Evolutionary conservation across 2,797 vertebrate genomes (phyloP), one percentile per base, ranked within the genome.

Genomic region (Muscicapa comitata): DNA sequence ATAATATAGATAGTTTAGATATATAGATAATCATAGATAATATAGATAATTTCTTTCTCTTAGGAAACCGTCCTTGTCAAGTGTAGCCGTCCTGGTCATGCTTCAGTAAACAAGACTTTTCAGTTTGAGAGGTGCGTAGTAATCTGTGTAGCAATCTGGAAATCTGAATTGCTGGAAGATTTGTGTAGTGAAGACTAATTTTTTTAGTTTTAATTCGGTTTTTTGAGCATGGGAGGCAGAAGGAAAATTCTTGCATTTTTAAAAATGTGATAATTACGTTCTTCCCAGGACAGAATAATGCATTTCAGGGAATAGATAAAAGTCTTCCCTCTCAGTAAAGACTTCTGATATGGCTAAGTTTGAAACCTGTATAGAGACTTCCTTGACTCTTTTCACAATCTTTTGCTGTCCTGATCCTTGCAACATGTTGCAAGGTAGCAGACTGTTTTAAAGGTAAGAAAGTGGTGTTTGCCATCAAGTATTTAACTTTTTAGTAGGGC

Each of bases 41-140:
- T 35, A 35, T 10, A 35, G 35, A 35, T 35, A 35, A 25, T 84
- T 50, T 91, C 91, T 51, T 92, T 51, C 81, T 96, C 24, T 53
- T 90, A 99, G 99, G 99, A 99, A 96, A 98, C 98, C 0, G 84
- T 99, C 94, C 82, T 98, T 89, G 98, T 99, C 87, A 98, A 98
- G 55, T 98, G 98, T 66, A 50, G 50, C 31, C 98, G 97, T 91
- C 92, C 98, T 5, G 98, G 98, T 43, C 97, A 97, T 66, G 94
- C 97, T 29, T 20, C 75, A 40, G 72, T 98, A 71, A 98, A 97
- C 78, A 98, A 98, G 97, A 97, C 97, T 26, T 99, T 98, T 93
- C 98, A 98, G 91, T 99, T 98, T 98, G 99, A 99, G 91, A 99
- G 98, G 98, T 99, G 48, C 21, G 96, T 93, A 67, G 47, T 82